Base-by-base conservation (phyloP, 1,140 invertebrate species). In the Meloidogyne hapla region DNA sequence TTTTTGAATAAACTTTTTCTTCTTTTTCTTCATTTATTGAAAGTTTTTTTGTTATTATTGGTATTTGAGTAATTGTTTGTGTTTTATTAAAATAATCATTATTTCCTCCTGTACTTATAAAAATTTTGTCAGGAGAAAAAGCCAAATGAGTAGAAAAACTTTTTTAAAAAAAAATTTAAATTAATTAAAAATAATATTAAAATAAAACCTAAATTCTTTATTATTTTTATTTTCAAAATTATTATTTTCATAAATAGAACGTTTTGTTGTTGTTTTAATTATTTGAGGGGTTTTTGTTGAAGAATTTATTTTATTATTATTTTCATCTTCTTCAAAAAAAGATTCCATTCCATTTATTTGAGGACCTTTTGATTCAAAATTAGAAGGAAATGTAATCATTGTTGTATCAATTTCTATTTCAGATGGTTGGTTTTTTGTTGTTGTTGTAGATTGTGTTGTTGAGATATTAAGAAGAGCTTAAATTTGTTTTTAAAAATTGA, bases 91-190 rank as follows among this genome's bases (percentile, higher is more conserved):
- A 56, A 56, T 56, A n/a, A 0, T 63, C 10, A 38, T 26, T 61
- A 0, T 65, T 21, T 67, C 38, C 48, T 67, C 38, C 48, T 18
- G 78, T 81, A 18, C 63, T 80, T 40, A 79, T 38, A 33, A 40
- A 73, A 18, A 79, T 81, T 69, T 40, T 56, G 38, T 76, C 26
- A 5, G 71, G 38, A n/a, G 78, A 74, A n/a, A 79, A 79, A 26
- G 79, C 38, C 5, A 79, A 12, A 33, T 79, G 71, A 23, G 78
- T 79, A 42, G 79, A 74, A 64, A 78, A 78, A n/a, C 77, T 78
- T 28, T 75, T n/a, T n/a, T n/a, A n/a, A 78, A 56, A 21, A 21
- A 6, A 56, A 56, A n/a, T 56, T 5, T 18, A 18, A 18, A n/a
- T 1, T 5, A n/a, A 1, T 12, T 42, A n/a, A 8, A 56, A 56